phyloP scores from a whole-genome alignment of 2,888 invertebrate genomes.

The Sesamia inferens region DNA sequence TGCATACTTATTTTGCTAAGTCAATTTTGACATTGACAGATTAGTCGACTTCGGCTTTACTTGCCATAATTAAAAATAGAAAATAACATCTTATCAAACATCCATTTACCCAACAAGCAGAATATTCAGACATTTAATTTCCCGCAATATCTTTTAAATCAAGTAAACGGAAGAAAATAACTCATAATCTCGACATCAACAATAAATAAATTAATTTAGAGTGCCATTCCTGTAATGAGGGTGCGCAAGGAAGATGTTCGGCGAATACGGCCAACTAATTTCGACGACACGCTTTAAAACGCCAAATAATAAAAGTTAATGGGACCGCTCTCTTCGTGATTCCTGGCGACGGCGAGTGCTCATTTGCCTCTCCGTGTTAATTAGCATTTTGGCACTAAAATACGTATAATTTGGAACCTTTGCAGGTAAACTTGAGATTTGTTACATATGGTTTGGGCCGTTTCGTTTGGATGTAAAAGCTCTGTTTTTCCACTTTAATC shows the following conservation, averaged over 20 bases:
- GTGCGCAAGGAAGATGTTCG: constrained; percentile 79
- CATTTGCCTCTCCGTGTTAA: constrained; percentile 86
- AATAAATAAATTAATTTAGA: constrained; percentile 79
- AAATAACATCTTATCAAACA: neutral
- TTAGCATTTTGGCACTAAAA: constrained; percentile 89
- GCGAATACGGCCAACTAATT: constrained; percentile 88
- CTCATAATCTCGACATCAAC: constrained; percentile 63
- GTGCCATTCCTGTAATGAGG: constrained; percentile 79
- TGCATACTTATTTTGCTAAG: no score
- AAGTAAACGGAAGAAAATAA: constrained; percentile 53
- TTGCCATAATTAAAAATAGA: no score
- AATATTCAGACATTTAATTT: constrained; percentile 27
- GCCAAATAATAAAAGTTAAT: constrained; percentile 89
- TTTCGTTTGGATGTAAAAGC: constrained; percentile 23
- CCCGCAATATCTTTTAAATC: constrained; percentile 41
- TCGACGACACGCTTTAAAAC: constrained; percentile 87
- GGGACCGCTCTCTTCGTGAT: constrained; percentile 85
- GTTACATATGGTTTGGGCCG: constrained; percentile 33
- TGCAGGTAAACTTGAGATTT: constrained; percentile 64
- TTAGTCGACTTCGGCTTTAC: no score
- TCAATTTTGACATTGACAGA: no score
- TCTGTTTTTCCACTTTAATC: neutral
- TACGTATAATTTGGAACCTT: constrained; percentile 81
- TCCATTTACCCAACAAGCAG: constrained; percentile 14
- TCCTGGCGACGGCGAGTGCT: constrained; percentile 84